These are phyloP conservation scores for Cremastinae sp. DNA, from an alignment of 2,888 invertebrate genomes.

Conservation along the genomic window DNA sequence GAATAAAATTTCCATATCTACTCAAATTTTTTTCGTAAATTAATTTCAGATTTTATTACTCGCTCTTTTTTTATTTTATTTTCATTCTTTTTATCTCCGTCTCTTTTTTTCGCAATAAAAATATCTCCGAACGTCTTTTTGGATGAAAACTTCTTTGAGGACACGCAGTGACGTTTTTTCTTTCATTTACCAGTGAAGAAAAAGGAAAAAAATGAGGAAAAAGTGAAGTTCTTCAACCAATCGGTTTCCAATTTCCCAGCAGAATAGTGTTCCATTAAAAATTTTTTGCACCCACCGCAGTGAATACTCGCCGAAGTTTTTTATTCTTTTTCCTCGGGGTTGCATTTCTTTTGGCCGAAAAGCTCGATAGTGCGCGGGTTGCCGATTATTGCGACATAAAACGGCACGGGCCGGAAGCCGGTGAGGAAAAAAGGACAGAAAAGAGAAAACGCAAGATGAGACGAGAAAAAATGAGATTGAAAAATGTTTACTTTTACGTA, in stretches of 20 bases:
- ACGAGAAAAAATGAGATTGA: constrained; percentile 41
- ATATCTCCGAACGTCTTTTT: too few relatives aligned
- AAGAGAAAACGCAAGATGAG: constrained; percentile 51
- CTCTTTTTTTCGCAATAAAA: too few relatives aligned
- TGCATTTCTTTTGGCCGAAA: constrained; percentile 48
- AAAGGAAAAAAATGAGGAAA: constrained; percentile 47
- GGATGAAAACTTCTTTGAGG: too few relatives aligned
- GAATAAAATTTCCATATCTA: too few relatives aligned
- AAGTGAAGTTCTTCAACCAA: constrained; percentile 61
- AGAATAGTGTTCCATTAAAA: constrained; percentile 76
- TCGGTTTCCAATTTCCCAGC: constrained; percentile 74
- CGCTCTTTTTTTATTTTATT: too few relatives aligned
- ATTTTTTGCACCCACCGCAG: constrained; percentile 55
- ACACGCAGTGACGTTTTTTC: too few relatives aligned
- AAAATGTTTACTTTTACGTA: constrained; percentile 30
- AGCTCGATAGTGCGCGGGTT: constrained; percentile 24
- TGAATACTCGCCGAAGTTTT: constrained; percentile 25
- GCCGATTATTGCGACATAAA: constrained; percentile 27
- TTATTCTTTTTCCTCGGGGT: constrained; percentile 32
- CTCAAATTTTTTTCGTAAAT: too few relatives aligned
- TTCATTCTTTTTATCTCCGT: too few relatives aligned
- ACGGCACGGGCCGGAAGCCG: constrained; percentile 42
- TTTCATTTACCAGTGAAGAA: constrained; percentile 33
- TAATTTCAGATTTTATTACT: too few relatives aligned
- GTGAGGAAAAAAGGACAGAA: constrained; percentile 4